Conservation (phyloP, 2,888 invertebrate species). For the Anorthoa munda region DNA sequence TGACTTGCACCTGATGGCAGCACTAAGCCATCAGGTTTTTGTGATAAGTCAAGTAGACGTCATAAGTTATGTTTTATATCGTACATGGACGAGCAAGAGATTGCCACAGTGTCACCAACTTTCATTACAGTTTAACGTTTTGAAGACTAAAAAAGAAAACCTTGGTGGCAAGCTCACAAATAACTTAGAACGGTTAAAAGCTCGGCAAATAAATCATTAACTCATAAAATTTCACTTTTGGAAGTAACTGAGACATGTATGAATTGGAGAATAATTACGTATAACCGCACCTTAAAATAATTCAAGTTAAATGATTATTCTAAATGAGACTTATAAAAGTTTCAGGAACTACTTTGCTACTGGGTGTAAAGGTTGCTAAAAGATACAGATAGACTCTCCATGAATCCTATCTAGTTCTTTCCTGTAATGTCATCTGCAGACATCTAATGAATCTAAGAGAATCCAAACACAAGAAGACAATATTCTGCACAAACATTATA, state of each 20-base stretch:
- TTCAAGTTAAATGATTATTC: neutral
- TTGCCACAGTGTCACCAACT: no score
- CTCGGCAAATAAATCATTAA: neutral
- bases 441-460: constrained; percentile 27
- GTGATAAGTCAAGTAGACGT: no score
- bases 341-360: no score
- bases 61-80: no score
- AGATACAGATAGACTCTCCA: neutral
- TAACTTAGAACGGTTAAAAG: neutral
- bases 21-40: no score
- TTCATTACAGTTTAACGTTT: neutral
- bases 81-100: no score
- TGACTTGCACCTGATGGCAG: no score
- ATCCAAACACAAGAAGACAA: constrained; percentile 4
- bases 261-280: neutral
- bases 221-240: neutral
- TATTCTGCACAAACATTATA: constrained; percentile 9
- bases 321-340: no score
- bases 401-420: neutral
- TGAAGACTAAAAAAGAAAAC: neutral
- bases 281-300: neutral
- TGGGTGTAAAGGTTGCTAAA: neutral
- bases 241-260: no score
- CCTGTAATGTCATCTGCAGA: constrained; percentile 14
- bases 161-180: neutral